Conservation (phyloP, 2,797 vertebrate genomes). For the Halcyon smyrnensis region DNA sequence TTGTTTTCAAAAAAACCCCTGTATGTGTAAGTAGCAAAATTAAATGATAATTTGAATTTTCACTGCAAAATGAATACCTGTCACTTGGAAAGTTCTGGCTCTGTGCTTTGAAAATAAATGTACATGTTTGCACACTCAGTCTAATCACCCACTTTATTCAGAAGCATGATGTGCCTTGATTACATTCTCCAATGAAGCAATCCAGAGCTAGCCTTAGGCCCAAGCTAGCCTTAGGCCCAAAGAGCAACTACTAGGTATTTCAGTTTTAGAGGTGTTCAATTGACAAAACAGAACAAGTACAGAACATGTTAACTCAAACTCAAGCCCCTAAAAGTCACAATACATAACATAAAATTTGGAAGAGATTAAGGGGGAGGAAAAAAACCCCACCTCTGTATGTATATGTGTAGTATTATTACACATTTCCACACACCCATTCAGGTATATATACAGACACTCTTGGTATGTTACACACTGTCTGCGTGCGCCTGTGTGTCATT, state of each 20-base stretch:
- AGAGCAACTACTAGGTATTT: background rate
- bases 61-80: background rate
- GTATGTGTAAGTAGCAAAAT: background rate
- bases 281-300: accelerated
- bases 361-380: accelerated
- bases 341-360: background rate
- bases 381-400: background rate
- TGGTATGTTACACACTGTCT: background rate
- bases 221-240: background rate
- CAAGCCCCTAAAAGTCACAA: background rate
- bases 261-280: background rate
- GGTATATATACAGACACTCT: accelerated
- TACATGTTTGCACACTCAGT: background rate
- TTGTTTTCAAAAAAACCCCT: background rate
- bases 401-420: too few relatives aligned
- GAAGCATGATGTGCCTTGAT: background rate
- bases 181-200: background rate
- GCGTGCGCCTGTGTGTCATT: background rate
- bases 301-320: background rate
- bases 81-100: background rate
- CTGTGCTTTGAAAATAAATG: background rate
- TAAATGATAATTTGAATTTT: background rate
- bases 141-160: background rate
- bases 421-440: accelerated
- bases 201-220: background rate